Base-by-base conservation (phyloP, 2,888 invertebrate species). In the Drosophila cyrtoloma region DNA sequence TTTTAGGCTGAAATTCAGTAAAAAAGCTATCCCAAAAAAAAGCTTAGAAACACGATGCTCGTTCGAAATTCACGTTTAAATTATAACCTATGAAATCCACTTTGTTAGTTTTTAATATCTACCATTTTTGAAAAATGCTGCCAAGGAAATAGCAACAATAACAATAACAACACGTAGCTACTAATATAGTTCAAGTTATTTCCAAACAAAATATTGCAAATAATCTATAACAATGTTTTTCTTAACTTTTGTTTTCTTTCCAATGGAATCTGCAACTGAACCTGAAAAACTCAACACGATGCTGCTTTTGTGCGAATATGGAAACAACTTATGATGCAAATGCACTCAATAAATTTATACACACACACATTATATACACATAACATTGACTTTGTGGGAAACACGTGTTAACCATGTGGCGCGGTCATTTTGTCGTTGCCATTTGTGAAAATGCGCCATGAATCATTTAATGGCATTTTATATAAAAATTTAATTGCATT, bases 321-420 rank as follows among this genome's bases (percentile, higher is more conserved):
- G 62, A 52, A 75, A 72, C 64, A 79, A 76, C 58, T 59, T 63
- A 64, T 35, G 37, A 60, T 65, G 63, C 72, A 80, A 79, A 79
- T 76, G 72, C 80, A 80, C 79, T 79, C 72, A 66, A 56, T 55
- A 52, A 56, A 64, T 59, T 52, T 28, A 35, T 50, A 47, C 66
- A 53, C 57, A 22, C 52, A 37, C 63, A 58, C 79, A 72, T 53
- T 28, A 57, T 51, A 53, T 57, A 44, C 33, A 59, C 53, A 28
- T 30, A 60, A 55, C 63, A 44, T 71, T 71, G 62, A 77, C 77
- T 71, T 72, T 71, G 76, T 71, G 78, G 73, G 69, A 76, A 82
- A 88, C 84, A 86, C 82, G 80, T 86, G 89, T 86, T 89, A 80
- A 86, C 84, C 82, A 82, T 83, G 84, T 75, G 82, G 80, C 78